Conservation (phyloP, 2,797 vertebrate species). For the Parauchenoglanis punctatus region DNA sequence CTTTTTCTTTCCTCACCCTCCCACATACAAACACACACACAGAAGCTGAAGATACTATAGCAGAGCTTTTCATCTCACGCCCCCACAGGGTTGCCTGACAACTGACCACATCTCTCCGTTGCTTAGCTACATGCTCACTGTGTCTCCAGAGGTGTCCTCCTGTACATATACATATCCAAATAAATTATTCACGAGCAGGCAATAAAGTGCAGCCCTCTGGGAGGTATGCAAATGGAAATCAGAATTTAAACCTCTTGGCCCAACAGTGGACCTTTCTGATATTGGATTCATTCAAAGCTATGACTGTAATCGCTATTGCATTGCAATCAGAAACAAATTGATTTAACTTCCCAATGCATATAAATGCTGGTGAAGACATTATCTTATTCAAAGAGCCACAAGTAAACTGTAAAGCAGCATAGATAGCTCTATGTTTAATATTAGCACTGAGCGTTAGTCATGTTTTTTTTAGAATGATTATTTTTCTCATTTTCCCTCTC, state of each 20-base stretch:
- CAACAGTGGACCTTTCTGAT: constrained; percentile 13
- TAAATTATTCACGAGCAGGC: constrained; percentile 75
- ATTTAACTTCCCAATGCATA: constrained; percentile 8
- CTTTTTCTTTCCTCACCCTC: constrained; percentile 42
- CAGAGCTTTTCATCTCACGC: constrained; percentile 61
- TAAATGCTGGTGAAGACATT: background rate
- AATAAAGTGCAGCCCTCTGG: constrained; percentile 47
- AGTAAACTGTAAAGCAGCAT: background rate
- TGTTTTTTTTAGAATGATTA: background rate
- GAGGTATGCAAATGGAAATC: constrained; percentile 45
- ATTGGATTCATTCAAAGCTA: constrained; percentile 6
- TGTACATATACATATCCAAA: constrained; percentile 73
- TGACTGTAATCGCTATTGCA: constrained; percentile 8
- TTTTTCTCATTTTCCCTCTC: background rate
- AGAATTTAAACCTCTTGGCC: constrained; percentile 37
- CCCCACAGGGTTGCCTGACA: constrained; percentile 70
- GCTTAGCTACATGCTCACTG: constrained; percentile 77
- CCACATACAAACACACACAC: constrained; percentile 38
- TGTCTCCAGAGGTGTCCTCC: constrained; percentile 68
- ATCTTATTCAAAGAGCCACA: background rate
- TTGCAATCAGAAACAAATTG: constrained; percentile 10
- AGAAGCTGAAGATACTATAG: constrained; percentile 49
- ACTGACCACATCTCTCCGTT: constrained; percentile 75
- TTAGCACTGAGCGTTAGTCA: background rate
- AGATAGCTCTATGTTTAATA: background rate